These are phyloP conservation scores for Osmerus eperlanus DNA, from an alignment of 2,113 vertebrate species.

Conservation along the genomic window DNA sequence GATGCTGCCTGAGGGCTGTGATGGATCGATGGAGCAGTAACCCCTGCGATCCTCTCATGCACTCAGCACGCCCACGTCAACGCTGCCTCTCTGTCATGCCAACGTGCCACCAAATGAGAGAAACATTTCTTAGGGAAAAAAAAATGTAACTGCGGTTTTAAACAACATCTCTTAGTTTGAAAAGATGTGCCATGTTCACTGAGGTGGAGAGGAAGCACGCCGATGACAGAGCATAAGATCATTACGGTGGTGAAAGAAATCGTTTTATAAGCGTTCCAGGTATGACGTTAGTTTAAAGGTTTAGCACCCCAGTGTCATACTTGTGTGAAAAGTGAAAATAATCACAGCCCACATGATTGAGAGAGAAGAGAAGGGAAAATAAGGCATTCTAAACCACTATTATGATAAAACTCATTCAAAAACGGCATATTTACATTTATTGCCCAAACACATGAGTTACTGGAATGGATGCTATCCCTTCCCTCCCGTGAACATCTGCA, in stretches of 20 bases:
- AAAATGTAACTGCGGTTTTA: background rate
- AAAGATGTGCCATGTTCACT: too few species aligned
- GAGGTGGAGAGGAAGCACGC: background rate
- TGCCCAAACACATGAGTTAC: constrained; percentile 58
- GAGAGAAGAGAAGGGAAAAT: constrained; percentile 13
- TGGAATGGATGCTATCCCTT: constrained; percentile 55
- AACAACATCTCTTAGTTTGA: too few species aligned
- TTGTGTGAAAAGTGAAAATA: constrained; percentile 37
- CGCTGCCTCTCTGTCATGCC: constrained; percentile 27
- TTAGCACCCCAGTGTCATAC: constrained; percentile 23
- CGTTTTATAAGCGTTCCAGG: constrained; percentile 2
- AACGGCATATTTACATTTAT: constrained; percentile 48
- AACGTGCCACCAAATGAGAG: constrained; percentile 25
- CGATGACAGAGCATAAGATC: constrained; percentile 3
- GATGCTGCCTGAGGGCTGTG: background rate
- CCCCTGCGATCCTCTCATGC: constrained; percentile 8
- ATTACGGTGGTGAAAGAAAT: constrained; percentile 9
- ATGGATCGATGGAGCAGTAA: constrained; percentile 33
- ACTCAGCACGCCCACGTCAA: constrained; percentile 36
- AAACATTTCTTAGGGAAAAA: background rate
- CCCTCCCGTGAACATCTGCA: constrained; percentile 44
- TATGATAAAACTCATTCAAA: constrained; percentile 39
- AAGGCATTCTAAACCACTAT: constrained; percentile 31
- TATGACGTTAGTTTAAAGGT: constrained; percentile 19
- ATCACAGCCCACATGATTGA: constrained; percentile 33